phyloP scores from a whole-genome alignment of 2,888 invertebrate genomes.

The Palloptera scutellata region DNA sequence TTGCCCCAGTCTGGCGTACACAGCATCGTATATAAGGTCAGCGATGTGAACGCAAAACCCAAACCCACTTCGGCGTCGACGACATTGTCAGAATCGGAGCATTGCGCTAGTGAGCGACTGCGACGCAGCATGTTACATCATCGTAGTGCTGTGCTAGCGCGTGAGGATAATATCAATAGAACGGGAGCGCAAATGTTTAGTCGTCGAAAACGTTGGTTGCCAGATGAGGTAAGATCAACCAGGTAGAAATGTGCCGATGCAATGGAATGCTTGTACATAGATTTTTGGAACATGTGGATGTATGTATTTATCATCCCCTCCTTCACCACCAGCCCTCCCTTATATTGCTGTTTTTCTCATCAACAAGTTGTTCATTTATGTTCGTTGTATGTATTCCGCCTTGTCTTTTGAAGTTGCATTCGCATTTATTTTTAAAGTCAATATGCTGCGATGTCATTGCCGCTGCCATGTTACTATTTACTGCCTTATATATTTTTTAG shows the following conservation, averaged over 20 bases:
- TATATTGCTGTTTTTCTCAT: too few species aligned
- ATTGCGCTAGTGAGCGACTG: constrained; percentile 63
- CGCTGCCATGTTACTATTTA: too few species aligned
- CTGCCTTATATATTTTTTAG: too few species aligned
- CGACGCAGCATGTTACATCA: constrained; percentile 51
- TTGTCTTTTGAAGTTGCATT: too few species aligned
- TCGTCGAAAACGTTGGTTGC: constrained; percentile 72
- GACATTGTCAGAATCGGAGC: constrained; percentile 61
- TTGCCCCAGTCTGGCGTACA: constrained; percentile 70
- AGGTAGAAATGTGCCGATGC: too few species aligned
- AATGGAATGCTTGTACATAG: not conserved
- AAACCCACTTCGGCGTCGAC: constrained; percentile 25
- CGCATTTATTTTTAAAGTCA: too few species aligned
- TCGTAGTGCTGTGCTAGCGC: constrained; percentile 39
- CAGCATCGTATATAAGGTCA: constrained; percentile 83
- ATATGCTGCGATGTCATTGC: too few species aligned
- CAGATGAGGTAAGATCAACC: constrained; percentile 68
- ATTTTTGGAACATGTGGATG: not conserved
- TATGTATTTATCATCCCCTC: too few species aligned
- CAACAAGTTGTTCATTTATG: too few species aligned
- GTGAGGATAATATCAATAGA: not conserved
- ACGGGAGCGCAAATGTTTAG: constrained; percentile 24
- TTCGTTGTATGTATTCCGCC: too few species aligned
- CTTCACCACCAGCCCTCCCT: not conserved
- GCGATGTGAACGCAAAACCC: constrained; percentile 72